Percentiles rank a stretch among this genome's conserved stretches.
Evolutionary conservation across 2,113 vertebrate genomes (phyloP).

Genomic region (Empidonax traillii): DNA sequence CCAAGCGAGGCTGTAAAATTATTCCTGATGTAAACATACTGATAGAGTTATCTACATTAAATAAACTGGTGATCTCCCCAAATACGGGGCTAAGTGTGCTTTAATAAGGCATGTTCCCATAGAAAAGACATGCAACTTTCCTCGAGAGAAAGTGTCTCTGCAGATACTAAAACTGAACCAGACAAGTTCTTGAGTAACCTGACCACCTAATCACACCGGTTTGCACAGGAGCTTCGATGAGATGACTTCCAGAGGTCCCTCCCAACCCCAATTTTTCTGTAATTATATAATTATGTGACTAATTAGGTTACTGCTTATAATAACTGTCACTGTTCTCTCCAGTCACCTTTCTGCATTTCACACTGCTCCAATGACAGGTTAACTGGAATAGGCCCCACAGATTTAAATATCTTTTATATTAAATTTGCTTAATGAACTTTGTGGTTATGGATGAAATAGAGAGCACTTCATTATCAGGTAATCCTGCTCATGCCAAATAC

Average conservation of each 20-base stretch:
- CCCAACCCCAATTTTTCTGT: background rate
- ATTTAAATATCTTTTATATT: background rate
- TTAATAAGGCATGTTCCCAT: background rate
- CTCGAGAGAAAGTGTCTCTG: background rate
- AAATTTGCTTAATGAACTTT: background rate
- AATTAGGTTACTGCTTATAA: conserved; percentile 14
- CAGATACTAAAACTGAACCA: background rate
- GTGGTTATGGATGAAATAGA: background rate
- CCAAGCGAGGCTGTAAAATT: background rate
- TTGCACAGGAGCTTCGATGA: background rate
- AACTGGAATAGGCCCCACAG: background rate
- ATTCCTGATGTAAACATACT: background rate
- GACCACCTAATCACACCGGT: background rate
- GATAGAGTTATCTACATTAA: background rate
- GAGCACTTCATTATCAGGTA: background rate
- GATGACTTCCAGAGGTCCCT: background rate
- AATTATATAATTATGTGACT: background rate
- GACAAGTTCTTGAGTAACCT: background rate
- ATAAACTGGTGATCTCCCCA: background rate
- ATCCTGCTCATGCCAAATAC: background rate
- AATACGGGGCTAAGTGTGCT: background rate
- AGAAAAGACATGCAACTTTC: background rate
- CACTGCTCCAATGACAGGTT: background rate
- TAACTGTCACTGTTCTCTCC: background rate
- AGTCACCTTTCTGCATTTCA: background rate